Evolutionary conservation across 2,888 invertebrate species (phyloP).

Genomic region (Amblyjoppa fuscipennis): DNA sequence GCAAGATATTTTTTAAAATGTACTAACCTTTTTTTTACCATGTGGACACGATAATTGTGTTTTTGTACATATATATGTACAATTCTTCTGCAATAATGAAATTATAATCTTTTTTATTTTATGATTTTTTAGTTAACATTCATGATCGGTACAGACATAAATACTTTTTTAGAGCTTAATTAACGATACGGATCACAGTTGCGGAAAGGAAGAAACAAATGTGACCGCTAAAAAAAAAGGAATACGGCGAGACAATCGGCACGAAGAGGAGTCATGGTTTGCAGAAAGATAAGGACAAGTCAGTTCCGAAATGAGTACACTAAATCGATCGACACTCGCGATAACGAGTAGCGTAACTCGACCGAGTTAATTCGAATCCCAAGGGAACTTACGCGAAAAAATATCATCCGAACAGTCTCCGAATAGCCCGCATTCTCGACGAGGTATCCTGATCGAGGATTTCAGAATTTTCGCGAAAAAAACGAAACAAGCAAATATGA

Average conservation of each 20-base stretch:
- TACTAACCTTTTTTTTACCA: neutral
- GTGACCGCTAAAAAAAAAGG: neutral
- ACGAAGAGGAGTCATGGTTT: conserved; percentile 2
- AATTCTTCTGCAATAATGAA: too few species aligned
- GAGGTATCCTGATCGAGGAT: neutral
- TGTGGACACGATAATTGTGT: too few species aligned
- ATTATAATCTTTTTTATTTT: neutral
- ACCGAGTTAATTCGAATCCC: conserved; percentile 17
- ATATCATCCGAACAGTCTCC: neutral
- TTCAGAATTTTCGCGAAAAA: neutral
- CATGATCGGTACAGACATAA: neutral
- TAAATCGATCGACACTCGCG: conserved; percentile 25
- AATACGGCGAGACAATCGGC: neutral
- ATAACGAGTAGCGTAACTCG: conserved; percentile 37
- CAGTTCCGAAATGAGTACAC: conserved; percentile 7
- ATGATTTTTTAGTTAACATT: neutral
- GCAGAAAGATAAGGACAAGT: neutral
- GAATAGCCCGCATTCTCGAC: conserved; percentile 1
- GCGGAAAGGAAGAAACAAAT: neutral
- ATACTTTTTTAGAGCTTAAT: neutral
- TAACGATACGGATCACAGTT: neutral
- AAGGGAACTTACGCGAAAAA: conserved; percentile 2
- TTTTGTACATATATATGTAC: too few species aligned
- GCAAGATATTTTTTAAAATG: neutral
- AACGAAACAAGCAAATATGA: neutral